Evolutionary conservation across 1,140 invertebrate genomes (phyloP), one percentile per base, ranked within the genome.

Genomic region (Lepidostoma basale): DNA sequence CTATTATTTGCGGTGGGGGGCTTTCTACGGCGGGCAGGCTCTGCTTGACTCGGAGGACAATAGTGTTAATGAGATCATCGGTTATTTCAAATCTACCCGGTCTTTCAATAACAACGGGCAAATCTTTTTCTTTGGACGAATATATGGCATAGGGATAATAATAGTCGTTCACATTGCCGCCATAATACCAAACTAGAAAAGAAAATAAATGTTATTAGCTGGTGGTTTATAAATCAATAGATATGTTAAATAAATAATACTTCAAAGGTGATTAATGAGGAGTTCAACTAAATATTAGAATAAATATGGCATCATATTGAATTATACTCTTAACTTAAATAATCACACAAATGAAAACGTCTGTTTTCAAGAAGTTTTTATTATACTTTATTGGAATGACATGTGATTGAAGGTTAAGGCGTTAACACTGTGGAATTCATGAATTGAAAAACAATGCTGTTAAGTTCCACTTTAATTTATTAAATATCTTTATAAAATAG

Each of bases 21-120:
- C 44, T 72, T 12, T 70, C 54, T 5, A 33, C 12, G 5, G 62
- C 56, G 16, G 78, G 71, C 4, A 75, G 28, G 9, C 58, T 72
- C 10, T 68, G 28, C 65, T 75, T 76, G 9, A 84, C 74, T 1
- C 78, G 52, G 3, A 66, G 54, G 8, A 76, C 76, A 12, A 84
- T 82, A 42, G 77, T 74, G 20, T 75, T 75, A 1, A 84, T 36
- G 60, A 83, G 78, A 6, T 77, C 76, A 4, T 74, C 30, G 0
- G 79, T 76, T 1, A 83, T 58, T 28, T 67, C 72, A 14, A 73
- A 73, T 5, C 49, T 56, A 18, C 20, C 56, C 6, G 52, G 65
- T 20, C 23, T 63, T 30, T 71, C 64, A n/a, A 66, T 56, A 2
- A 47, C 20, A 18, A 49, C 45, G 2, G 45, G 9, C n/a, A 49